Evolutionary conservation across 2,113 vertebrate genomes (phyloP), one percentile per base, ranked within the genome.

Genomic region (Hepsetus odoe): DNA sequence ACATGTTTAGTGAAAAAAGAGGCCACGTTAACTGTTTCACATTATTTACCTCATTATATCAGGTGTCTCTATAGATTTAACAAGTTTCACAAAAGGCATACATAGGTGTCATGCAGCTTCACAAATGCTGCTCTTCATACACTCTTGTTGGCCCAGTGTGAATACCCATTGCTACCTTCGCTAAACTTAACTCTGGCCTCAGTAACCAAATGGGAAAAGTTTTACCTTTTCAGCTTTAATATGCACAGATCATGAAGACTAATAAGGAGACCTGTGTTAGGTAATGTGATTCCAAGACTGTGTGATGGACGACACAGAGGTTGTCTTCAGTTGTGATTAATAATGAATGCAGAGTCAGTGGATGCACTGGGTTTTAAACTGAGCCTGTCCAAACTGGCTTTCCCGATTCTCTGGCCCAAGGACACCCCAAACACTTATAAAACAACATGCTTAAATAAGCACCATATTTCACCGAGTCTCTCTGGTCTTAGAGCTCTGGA

Each of bases 261-360:
- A 42, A 38, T 20, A 55, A 35, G 40, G n/a, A 59, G 55, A 74
- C 61, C 51, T 46, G 46, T 30, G 74, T 81, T 82, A 59, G 76
- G 28, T 71, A 26, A 72, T 82, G 20, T 58, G 68, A 84, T 66
- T 83, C 72, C 72, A 80, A 64, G 51, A 65, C 55, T 82, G 74
- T 49, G 74, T 81, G 59, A 44, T 71, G 42, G 80, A 77, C 75
- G 59, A 42, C 70, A 64, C 62, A 5, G 35, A 66, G 38, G 72
- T 22, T 68, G 32, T 59, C 62, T 59, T 62, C 22, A 67, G 58
- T 35, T 56, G 65, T 77, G 71, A 82, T 84, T 69, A 81, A 84
- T 73, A 85, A 73, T 73, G 56, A 68, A 83, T 38, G 42, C 40
- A 58, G 22, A 67, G 61, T 44, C 24, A 35, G 26, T 32, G 59